Base-by-base conservation (phyloP, 2,888 invertebrate genomes). In the Sinelater perroti region DNA sequence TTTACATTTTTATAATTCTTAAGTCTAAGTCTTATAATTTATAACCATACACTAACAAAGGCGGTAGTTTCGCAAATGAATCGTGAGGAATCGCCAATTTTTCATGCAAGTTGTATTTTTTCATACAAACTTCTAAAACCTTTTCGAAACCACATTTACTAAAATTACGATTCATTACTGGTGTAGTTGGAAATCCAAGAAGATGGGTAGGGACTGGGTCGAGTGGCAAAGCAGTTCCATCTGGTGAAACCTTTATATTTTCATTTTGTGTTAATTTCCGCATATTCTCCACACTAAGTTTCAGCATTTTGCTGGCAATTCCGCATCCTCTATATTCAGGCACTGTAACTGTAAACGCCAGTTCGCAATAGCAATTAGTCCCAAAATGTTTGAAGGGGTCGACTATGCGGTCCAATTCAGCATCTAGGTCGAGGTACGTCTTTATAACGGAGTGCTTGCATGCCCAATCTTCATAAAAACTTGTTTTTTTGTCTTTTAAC, bases 341-440 rank as follows among this genome's bases (percentile, higher is more conserved):
- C 2, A 81, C 67, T 0, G 87, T 86, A 0, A 79, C 85, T 14
- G 89, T 66, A 62, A 88, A 89, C 87, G 87, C 87, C 11, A 88
- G 73, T 75, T 90, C 90, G 31, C 88, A 69, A 1, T 86, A 78
- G 70, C 87, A 87, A 53, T 86, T 81, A 0, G 83, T 81, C 13
- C 83, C 78, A 65, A 81, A 86, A 74, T 83, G 79, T 47, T 83
- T 78, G 72, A 87, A 88, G 1, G 89, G 76, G 70, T 89, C 83
- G 28, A 82, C 80, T 57, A 77, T 76, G 0, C 73, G 75, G 61
- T 90, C 89, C 3, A 86, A 80, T 35, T 82, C 75, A 13, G 84
- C 82, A 88, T 89, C 89, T 69, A 85, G 88, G 57, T 85, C 75
- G 63, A 88, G 80, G 0, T 90, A 75, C 0, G 80, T 78, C 42